A percentile compares a stretch with the other conserved stretches of the same genome.
These are phyloP conservation scores for Tragelaphus strepsiceros DNA, from an alignment of 2,113 vertebrate genomes.

Conservation along the genomic window DNA sequence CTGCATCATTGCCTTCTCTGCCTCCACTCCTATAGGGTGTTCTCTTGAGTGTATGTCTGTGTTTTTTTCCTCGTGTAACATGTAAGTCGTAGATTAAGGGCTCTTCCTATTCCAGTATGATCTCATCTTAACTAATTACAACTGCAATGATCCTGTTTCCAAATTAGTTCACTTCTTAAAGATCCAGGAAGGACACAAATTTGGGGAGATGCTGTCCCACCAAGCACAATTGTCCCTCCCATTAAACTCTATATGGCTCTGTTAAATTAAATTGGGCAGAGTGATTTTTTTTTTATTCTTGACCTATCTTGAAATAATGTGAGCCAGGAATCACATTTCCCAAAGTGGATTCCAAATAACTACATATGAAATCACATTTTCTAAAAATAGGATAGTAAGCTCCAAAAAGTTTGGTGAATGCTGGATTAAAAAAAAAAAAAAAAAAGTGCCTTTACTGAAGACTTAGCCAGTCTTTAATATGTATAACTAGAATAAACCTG, in stretches of 20 bases:
- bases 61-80: background rate
- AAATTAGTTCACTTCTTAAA: background rate
- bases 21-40: background rate
- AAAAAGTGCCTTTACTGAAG: background rate
- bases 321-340: conserved; percentile 14
- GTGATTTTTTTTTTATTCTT: background rate
- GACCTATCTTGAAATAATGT: conserved; percentile 4
- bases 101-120: background rate
- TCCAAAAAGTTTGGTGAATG: background rate
- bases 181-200: background rate
- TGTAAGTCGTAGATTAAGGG: background rate
- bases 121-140: background rate
- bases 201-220: background rate
- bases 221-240: background rate
- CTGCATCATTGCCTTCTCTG: background rate
- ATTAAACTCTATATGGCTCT: background rate
- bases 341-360: conserved; percentile 34
- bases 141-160: background rate
- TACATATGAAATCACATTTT: conserved; percentile 12
- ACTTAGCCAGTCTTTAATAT: background rate
- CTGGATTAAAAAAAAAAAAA: background rate
- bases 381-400: background rate
- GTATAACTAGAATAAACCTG: background rate
- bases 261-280: background rate
- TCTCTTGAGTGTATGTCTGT: background rate